Percentiles rank a stretch among this genome's conserved stretches.
Conservation (phyloP, 53 echinoderm and acorn worm species). For the Echinometra lucunter region DNA sequence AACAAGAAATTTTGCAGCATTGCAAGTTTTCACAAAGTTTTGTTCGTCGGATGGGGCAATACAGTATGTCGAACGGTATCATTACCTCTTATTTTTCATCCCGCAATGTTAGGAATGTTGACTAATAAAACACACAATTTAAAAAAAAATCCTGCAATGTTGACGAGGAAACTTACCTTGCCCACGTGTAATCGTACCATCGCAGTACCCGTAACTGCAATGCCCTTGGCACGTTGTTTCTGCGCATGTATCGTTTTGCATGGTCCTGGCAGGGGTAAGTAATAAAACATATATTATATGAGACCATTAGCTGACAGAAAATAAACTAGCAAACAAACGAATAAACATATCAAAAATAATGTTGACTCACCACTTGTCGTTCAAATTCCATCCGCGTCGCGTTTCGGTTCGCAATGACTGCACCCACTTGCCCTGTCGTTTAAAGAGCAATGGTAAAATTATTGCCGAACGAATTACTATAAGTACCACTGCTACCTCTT, state of each 20-base stretch:
- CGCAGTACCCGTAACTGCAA: slow-evolving; percentile 81
- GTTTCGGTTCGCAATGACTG: slow-evolving; percentile 90
- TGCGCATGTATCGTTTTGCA: slow-evolving; percentile 89
- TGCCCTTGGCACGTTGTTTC: slow-evolving; percentile 85
- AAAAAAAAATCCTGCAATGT: too few relatives aligned
- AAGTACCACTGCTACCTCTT: too few relatives aligned
- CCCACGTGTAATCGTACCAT: slow-evolving; percentile 94
- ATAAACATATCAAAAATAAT: neutral
- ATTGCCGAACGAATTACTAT: too few relatives aligned
- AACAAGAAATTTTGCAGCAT: too few relatives aligned
- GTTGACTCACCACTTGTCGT: slow-evolving; percentile 82
- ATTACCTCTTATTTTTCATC: too few relatives aligned
- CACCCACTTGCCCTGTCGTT: slow-evolving; percentile 87
- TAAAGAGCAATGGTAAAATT: neutral
- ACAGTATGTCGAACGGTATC: too few relatives aligned
- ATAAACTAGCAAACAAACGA: neutral
- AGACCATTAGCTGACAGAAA: neutral
- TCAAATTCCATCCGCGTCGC: slow-evolving; percentile 86
- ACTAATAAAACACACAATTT: too few relatives aligned
- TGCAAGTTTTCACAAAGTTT: too few relatives aligned
- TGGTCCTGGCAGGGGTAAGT: slow-evolving; percentile 73
- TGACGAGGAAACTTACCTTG: slow-evolving; percentile 71
- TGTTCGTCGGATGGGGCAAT: too few relatives aligned
- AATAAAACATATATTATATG: neutral
- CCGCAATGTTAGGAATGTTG: too few relatives aligned